phyloP scores from a whole-genome alignment of 2,113 vertebrate genomes.

The Eidolon helvum region DNA sequence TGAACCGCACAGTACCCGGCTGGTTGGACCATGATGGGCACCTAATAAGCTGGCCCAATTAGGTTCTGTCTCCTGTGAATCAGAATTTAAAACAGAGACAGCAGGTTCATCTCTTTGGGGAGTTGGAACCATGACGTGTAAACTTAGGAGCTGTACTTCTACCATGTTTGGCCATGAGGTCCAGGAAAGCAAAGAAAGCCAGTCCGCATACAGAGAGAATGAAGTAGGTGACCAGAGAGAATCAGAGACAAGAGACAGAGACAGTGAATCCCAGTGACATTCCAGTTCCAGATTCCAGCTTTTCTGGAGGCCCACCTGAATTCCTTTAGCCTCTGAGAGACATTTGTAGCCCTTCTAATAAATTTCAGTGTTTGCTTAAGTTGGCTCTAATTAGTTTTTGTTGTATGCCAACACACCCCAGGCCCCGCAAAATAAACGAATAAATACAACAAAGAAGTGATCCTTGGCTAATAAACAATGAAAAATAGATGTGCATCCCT shows the following conservation, averaged over 20 bases:
- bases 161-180: background rate
- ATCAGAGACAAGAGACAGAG: background rate
- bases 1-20: background rate
- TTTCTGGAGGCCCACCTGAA: background rate
- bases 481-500: background rate
- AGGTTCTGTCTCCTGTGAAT: background rate
- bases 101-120: background rate
- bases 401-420: background rate
- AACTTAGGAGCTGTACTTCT: background rate
- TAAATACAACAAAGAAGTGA: background rate
- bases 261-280: background rate
- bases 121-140: background rate
- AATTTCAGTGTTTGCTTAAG: background rate
- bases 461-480: background rate
- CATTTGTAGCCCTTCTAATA: background rate
- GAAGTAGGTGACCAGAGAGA: background rate
- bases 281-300: background rate
- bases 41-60: background rate
- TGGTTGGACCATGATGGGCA: background rate
- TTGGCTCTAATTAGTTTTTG: background rate
- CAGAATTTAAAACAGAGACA: background rate
- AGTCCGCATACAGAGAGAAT: background rate
- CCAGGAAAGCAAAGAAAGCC: background rate
- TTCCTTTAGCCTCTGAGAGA: background rate
- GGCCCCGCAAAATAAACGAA: no score